A percentile compares a stretch with the other conserved stretches of the same genome.
These are phyloP conservation scores for Cydia strobilella DNA, from an alignment of 1,140 invertebrate species.

Conservation along the genomic window DNA sequence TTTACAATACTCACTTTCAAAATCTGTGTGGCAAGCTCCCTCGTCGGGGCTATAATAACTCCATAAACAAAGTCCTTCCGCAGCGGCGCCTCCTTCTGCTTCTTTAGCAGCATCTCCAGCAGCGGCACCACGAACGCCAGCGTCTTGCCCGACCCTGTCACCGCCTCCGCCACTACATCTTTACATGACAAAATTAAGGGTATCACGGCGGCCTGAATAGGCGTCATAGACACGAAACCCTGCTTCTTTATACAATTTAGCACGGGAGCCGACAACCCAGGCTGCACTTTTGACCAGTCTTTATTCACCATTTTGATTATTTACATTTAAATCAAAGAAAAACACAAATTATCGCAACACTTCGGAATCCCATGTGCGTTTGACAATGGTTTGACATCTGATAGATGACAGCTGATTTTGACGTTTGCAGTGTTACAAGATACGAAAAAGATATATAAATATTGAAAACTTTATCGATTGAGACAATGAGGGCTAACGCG, in stretches of 20 bases:
- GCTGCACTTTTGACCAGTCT: conserved; percentile 62
- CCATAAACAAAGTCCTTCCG: conserved; percentile 91
- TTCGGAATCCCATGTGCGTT: conserved; percentile 44
- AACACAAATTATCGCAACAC: not conserved
- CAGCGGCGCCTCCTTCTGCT: conserved; percentile 82
- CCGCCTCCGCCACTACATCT: conserved; percentile 98
- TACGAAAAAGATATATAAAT: not conserved
- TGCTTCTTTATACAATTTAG: conserved; percentile 67
- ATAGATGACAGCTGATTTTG: conserved; percentile 27
- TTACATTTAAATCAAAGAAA: not conserved
- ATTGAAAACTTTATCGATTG: not conserved
- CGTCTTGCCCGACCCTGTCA: conserved; percentile 98
- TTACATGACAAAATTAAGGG: conserved; percentile 94
- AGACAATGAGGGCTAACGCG: too few relatives aligned
- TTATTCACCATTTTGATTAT: conserved; percentile 66
- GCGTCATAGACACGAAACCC: conserved; percentile 66
- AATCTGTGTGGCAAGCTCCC: conserved; percentile 96
- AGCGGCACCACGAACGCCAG: conserved; percentile 96
- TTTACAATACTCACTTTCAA: conserved; percentile 82
- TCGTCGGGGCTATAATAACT: conserved; percentile 95
- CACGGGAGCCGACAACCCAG: conserved; percentile 57
- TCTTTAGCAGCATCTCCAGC: conserved; percentile 90
- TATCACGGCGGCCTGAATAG: conserved; percentile 90
- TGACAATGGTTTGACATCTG: conserved; percentile 45
- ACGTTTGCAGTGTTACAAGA: conserved; percentile 9